Evolutionary conservation across 1,140 invertebrate species (phyloP).

Genomic region (Cyrtorhinus lividipennis): DNA sequence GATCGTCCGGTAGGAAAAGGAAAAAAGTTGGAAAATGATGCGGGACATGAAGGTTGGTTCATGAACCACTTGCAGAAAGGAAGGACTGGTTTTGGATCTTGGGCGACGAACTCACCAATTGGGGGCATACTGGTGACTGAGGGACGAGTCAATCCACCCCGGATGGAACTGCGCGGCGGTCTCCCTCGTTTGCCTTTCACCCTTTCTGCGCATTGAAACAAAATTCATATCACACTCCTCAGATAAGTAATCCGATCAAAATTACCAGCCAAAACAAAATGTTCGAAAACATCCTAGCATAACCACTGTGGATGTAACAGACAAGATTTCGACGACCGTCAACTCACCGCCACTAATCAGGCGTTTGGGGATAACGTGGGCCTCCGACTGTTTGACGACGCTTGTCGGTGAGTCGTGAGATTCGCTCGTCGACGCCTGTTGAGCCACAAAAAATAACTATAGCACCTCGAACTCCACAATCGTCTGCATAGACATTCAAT

Average conservation of each 20-base stretch:
- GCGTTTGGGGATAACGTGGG: background rate
- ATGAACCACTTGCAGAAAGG: background rate
- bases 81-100: background rate
- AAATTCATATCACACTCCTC: background rate
- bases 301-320: too few species aligned
- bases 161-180: background rate
- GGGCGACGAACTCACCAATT: background rate
- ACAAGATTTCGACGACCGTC: too few species aligned
- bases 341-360: background rate
- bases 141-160: background rate
- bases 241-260: too few species aligned
- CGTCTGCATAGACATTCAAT: background rate
- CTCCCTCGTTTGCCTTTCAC: conserved; percentile 4
- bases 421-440: background rate
- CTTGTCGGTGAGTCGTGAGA: background rate
- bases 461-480: background rate
- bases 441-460: too few species aligned
- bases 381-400: background rate
- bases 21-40: too few species aligned
- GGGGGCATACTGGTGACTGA: background rate
- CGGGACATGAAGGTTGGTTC: too few species aligned
- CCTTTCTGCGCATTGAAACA: background rate
- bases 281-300: too few species aligned
- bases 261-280: too few species aligned
- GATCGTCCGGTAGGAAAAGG: too few species aligned